Evolutionary conservation across 2,113 vertebrate species (phyloP), one percentile per base, ranked within the genome.

Genomic region (Australoheros scitulus): DNA sequence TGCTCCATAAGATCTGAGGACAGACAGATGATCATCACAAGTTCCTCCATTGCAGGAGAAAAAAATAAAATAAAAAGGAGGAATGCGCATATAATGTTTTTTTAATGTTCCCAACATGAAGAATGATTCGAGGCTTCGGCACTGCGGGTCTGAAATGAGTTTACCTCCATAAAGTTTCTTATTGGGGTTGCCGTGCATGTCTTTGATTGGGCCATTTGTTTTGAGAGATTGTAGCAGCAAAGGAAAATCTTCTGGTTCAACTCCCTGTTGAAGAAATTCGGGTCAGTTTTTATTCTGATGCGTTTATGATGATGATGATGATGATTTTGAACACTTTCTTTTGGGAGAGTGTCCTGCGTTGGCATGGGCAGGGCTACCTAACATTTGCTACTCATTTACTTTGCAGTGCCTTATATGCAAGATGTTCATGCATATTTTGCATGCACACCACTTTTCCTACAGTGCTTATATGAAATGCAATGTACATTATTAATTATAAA

Each of bases 161-260:
- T 86, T 92, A 97, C 97, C 97, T 96, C 96, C 95, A 59, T 97
- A 98, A 36, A 98, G 96, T 60, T 95, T 96, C 83, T 90, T 96
- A 55, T 95, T 97, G 43, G 94, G 94, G 81, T 77, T 93, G 89
- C 92, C 92, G 88, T 95, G 91, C 24, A 96, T 90, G 59, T 96
- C 96, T 70, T 94, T 96, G 82, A 63, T 24, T 13, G 96, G 96
- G 24, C 94, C 78, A 14, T 96, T 96, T 24, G 86, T 92, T 94
- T 96, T 97, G 74, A 97, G 90, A 2, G 97, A 97, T 9, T 96
- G 95, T 34, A 95, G 94, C 76, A 97, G 91, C 81, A 97, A 92
- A 65, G 97, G 96, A 65, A 96, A 97, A 56, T 83, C 95, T 81
- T 97, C 97, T 65, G 96, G 95, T 91, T 97, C 97, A 72, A 97